Conservation (phyloP, 2,888 invertebrate species). For the Choristoneura rosaceana region DNA sequence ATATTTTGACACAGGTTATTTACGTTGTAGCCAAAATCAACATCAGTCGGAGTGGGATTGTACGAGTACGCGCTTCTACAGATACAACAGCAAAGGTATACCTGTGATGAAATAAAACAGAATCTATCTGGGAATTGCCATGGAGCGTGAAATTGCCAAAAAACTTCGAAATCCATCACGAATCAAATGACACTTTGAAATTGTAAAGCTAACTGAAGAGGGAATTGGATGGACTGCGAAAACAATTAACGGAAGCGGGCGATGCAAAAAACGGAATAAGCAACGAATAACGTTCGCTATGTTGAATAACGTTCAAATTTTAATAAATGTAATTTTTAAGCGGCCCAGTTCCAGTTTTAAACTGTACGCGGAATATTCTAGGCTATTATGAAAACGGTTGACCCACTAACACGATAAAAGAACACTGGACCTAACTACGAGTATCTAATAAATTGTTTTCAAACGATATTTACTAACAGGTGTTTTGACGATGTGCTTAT, state of each 20-base stretch:
- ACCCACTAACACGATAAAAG: conserved; percentile 51
- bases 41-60: conserved; percentile 2
- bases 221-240: conserved; percentile 75
- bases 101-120: conserved; percentile 66
- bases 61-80: not conserved
- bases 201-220: conserved; percentile 81
- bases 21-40: conserved; percentile 1
- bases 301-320: conserved; percentile 65
- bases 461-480: conserved; percentile 11
- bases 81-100: conserved; percentile 25
- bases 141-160: conserved; percentile 82
- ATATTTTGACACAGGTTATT: conserved; percentile 12
- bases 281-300: conserved; percentile 59
- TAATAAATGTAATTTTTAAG: conserved; percentile 72
- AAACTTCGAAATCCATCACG: conserved; percentile 82
- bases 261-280: conserved; percentile 79
- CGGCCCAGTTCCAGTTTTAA: conserved; percentile 52
- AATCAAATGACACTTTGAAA: conserved; percentile 83
- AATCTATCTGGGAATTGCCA: conserved; percentile 68
- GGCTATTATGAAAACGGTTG: conserved; percentile 48
- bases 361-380: conserved; percentile 48
- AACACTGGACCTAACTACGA: conserved; percentile 29
- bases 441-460: conserved; percentile 16
- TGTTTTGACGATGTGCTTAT: not conserved
- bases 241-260: conserved; percentile 75